A percentile compares a stretch with the other conserved stretches of the same genome.
phyloP scores from a whole-genome alignment of 1,140 invertebrate species.

The Oryctes rhinoceros region DNA sequence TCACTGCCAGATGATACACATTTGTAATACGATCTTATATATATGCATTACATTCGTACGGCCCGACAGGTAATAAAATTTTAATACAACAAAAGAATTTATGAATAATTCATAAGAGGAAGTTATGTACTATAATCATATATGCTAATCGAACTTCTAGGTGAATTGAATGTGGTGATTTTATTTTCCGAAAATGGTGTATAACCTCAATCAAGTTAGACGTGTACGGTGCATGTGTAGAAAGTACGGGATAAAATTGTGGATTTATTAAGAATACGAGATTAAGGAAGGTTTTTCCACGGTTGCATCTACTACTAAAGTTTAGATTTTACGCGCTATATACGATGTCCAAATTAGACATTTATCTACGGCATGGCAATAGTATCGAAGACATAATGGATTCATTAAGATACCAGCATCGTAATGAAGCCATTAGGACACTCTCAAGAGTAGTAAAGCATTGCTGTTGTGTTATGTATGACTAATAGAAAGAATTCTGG shows the following conservation, averaged over 20 bases:
- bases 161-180: conserved; percentile 39
- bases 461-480: too few relatives aligned
- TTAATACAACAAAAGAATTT: conserved; percentile 41
- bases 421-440: too few relatives aligned
- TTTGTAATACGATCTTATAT: conserved; percentile 37
- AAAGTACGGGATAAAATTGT: background rate
- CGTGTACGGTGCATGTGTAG: background rate
- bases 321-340: too few relatives aligned
- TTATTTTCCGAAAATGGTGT: conserved; percentile 29
- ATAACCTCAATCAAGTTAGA: conserved; percentile 26
- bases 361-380: too few relatives aligned
- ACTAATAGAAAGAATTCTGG: too few relatives aligned
- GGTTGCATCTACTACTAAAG: too few relatives aligned
- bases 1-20: conserved; percentile 15
- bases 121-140: conserved; percentile 40
- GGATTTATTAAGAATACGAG: background rate
- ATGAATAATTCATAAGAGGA: conserved; percentile 40
- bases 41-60: conserved; percentile 32
- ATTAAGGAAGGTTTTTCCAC: too few relatives aligned
- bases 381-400: too few relatives aligned
- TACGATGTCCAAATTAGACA: too few relatives aligned
- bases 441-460: too few relatives aligned
- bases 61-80: conserved; percentile 41
- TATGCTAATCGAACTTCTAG: conserved; percentile 33
- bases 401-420: too few relatives aligned